Base-by-base conservation (phyloP, 2,113 vertebrate species). In the Centropus bengalensis region DNA sequence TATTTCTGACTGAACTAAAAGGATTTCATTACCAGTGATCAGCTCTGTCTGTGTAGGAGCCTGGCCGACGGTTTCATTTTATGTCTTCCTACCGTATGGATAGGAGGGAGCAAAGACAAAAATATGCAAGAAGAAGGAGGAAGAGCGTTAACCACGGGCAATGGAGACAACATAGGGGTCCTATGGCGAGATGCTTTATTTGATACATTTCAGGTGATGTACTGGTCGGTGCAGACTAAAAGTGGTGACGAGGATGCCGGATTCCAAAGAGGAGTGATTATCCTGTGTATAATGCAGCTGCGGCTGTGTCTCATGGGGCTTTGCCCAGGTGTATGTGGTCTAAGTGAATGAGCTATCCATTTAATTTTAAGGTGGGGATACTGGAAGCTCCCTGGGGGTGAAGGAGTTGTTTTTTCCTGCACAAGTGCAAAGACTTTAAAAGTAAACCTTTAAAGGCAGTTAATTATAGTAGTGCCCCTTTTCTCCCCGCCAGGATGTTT, bases 401-500 rank as follows among this genome's bases (percentile, higher is more conserved):
- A 63, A 73, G 62, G 33, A 82, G 24, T 68, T 3, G 0, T 28
- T 75, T 74, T 67, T 91, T 22, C 44, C 59, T 89, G 64, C 38
- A 91, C 79, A 95, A 51, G 45, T 83, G 70, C 58, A 90, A 68
- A 93, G 64, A n/a, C 42, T 91, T 54, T 68, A 16, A 63, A 3
- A 0, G 14, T 68, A 38, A 84, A 94, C 64, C 79, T 96, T 96
- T 78, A 38, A 75, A 80, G 71, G 75, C 38, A 38, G 12, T 88
- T 69, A 44, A 88, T 91, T 91, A 45, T 69, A 93, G 60, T 42
- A 67, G 80, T 93, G n/a, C 38, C 27, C 27, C 27, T 86, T 90
- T 93, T 94, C 79, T 97, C 51, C 40, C 58, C 56, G 36, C 64
- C 96, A 99, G 99, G 99, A 99, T 89, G 94, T 99, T 95, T 94